Percentiles rank a stretch among this genome's conserved stretches.
Conservation (phyloP, 1,140 invertebrate species). For the Muscidifurax raptorellus region DNA sequence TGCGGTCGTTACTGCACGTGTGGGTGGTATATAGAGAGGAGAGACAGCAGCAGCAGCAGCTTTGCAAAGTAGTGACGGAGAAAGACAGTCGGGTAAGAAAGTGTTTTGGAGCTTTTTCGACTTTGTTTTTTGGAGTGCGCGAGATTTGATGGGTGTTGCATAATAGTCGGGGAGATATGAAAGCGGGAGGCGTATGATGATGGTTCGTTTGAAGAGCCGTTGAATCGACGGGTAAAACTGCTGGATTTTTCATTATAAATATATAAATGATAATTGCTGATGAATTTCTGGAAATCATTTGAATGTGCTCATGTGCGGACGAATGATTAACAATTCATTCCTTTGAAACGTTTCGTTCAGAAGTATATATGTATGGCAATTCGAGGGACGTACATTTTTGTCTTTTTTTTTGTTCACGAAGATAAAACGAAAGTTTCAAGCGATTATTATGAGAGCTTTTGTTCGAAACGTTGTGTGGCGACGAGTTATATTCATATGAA, state of each 20-base stretch:
- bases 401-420: no score
- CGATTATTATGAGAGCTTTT: no score
- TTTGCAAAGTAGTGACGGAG: slow-evolving; percentile 13
- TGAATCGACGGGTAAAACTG: not conserved
- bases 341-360: not conserved
- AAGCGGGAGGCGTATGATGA: no score
- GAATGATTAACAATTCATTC: not conserved
- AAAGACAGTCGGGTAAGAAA: slow-evolving; percentile 33
- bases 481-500: no score
- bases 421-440: no score
- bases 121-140: no score
- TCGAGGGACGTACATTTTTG: no score
- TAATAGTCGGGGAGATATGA: no score
- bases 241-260: not conserved
- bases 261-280: not conserved
- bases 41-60: not conserved
- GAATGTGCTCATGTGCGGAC: not conserved
- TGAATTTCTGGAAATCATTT: not conserved
- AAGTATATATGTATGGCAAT: not conserved
- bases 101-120: not conserved
- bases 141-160: no score
- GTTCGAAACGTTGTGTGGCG: no score
- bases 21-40: not conserved
- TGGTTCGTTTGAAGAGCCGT: no score
- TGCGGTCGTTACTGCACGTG: slow-evolving; percentile 3